phyloP scores from a whole-genome alignment of 2,113 vertebrate genomes.

The Chiloscyllium plagiosum region DNA sequence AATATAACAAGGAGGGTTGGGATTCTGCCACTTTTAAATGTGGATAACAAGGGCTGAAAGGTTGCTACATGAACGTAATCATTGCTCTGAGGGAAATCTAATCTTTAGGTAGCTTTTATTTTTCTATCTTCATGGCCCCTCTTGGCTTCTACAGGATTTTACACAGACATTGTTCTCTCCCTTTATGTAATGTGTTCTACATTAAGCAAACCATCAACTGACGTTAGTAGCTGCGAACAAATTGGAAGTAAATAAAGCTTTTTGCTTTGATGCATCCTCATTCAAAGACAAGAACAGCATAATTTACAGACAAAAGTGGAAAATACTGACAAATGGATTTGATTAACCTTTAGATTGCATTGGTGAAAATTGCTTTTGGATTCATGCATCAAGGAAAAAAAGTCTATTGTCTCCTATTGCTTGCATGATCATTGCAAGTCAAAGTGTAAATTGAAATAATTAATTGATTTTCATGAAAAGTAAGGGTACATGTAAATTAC shows the following conservation, averaged over 20 bases:
- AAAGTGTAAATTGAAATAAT: conserved; percentile 1
- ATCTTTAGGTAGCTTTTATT: background rate
- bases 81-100: background rate
- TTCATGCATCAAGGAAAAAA: background rate
- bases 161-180: background rate
- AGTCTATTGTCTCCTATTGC: background rate
- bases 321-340: background rate
- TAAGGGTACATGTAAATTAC: background rate
- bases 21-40: background rate
- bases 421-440: background rate
- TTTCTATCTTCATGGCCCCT: background rate
- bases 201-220: background rate
- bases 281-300: background rate
- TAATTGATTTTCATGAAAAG: background rate
- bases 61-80: background rate
- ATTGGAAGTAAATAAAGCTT: background rate
- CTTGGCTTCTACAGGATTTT: background rate
- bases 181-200: background rate
- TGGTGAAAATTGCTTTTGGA: background rate
- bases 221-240: background rate
- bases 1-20: background rate
- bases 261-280: background rate
- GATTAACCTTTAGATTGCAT: background rate
- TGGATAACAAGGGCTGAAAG: background rate
- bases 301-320: background rate